Percentiles rank a stretch among this genome's conserved stretches.
phyloP scores from a whole-genome alignment of 53 echinoderm and acorn worm genomes.

The Apostichopus leukothele region DNA sequence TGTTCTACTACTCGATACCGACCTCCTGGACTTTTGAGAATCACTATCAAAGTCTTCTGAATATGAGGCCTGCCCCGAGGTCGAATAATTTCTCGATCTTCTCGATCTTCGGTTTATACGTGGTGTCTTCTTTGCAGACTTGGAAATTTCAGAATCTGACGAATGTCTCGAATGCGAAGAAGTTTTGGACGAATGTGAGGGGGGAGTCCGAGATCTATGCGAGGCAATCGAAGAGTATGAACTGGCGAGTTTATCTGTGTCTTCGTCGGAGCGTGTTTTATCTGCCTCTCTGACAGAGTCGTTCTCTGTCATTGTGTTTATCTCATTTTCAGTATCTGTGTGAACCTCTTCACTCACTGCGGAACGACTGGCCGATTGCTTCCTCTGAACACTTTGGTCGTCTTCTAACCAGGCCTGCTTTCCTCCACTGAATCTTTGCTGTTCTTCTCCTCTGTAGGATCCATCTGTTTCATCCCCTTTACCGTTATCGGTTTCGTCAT shows the following conservation, averaged over 20 bases:
- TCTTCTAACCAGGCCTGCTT: neutral
- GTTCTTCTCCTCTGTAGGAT: neutral
- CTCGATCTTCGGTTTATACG: neutral
- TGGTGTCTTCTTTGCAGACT: neutral
- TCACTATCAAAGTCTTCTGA: constrained; percentile 38
- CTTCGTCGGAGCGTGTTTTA: constrained; percentile 14
- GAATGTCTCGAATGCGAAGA: neutral
- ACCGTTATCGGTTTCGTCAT: neutral
- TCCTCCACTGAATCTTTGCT: neutral
- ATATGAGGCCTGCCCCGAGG: constrained; percentile 7
- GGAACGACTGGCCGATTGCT: neutral
- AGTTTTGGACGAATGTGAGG: neutral
- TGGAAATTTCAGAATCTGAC: neutral
- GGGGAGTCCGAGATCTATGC: neutral
- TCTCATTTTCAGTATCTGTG: constrained; percentile 23
- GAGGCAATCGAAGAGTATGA: constrained; percentile 14
- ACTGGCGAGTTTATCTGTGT: constrained; percentile 4
- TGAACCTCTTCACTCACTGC: neutral
- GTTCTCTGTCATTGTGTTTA: neutral
- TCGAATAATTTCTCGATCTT: neutral
- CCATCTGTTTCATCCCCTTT: neutral
- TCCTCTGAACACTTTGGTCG: neutral
- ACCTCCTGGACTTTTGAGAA: neutral
- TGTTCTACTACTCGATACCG: constrained; percentile 3
- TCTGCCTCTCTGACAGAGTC: neutral